Evolutionary conservation across 2,888 invertebrate species (phyloP).

Genomic region (Alentia gelatinosa): DNA sequence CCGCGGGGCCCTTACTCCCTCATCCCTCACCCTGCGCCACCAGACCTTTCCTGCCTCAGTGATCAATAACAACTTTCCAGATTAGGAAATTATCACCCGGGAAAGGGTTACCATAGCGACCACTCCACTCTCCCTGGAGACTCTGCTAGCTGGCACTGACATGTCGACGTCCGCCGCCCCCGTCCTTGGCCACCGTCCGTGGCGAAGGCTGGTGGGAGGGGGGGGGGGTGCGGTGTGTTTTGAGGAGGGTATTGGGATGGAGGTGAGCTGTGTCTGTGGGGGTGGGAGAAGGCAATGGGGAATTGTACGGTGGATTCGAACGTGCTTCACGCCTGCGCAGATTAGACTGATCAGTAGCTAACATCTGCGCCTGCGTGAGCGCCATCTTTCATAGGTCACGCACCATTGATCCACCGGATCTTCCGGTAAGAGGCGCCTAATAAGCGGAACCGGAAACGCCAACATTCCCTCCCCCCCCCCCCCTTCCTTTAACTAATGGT

Average conservation of each 20-base stretch:
- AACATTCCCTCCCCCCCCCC: not conserved
- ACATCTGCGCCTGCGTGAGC: not conserved
- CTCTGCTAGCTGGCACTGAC: too few species aligned
- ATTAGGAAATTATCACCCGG: not conserved
- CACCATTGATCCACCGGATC: not conserved
- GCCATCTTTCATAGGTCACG: not conserved
- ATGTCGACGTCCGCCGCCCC: not conserved
- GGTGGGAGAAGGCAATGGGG: not conserved
- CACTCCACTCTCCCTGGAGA: not conserved
- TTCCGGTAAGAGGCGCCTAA: not conserved
- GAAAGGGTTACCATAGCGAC: not conserved
- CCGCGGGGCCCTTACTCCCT: not conserved
- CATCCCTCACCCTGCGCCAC: not conserved
- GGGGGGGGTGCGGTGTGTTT: not conserved
- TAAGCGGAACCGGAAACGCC: not conserved
- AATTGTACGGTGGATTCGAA: not conserved
- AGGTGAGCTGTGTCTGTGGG: too few species aligned
- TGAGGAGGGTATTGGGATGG: too few species aligned
- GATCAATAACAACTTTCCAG: slow-evolving; percentile 10
- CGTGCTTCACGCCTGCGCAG: not conserved
- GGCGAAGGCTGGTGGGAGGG: not conserved
- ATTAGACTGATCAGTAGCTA: not conserved
- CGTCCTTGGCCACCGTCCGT: too few species aligned
- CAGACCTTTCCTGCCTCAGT: not conserved
- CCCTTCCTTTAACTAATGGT: not conserved